These are phyloP conservation scores for Petroica traversi DNA, from an alignment of 2,113 vertebrate genomes.

Conservation along the genomic window DNA sequence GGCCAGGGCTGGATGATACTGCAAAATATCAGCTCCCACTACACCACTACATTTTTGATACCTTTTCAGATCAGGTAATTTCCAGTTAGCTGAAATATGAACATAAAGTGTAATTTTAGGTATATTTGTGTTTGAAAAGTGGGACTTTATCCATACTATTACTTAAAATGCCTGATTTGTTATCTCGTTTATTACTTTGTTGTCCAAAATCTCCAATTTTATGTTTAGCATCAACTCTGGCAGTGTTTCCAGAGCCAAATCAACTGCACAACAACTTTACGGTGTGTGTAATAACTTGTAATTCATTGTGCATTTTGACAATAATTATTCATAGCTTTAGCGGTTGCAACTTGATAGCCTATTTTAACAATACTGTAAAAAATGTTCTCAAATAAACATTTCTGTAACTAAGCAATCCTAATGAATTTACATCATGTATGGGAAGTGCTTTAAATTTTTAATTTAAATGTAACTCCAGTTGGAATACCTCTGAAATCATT, in stretches of 20 bases:
- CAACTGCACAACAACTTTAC: not conserved
- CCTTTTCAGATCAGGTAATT: not conserved
- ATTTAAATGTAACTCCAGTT: not conserved
- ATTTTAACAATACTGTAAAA: not conserved
- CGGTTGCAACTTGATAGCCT: constrained; percentile 3
- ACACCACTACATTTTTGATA: not conserved
- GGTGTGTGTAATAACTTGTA: not conserved
- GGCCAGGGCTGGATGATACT: not conserved
- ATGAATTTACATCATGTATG: not conserved
- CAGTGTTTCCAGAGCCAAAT: not conserved
- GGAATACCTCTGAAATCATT: constrained; percentile 11
- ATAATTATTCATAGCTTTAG: not conserved
- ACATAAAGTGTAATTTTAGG: not conserved
- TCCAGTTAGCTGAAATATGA: not conserved
- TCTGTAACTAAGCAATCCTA: not conserved
- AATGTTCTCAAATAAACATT: constrained; percentile 8
- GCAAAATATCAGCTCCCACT: not conserved
- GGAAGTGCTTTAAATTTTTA: constrained; percentile 4
- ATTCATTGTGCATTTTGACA: not conserved
- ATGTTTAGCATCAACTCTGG: not conserved
- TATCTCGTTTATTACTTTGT: not conserved
- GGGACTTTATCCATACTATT: not conserved
- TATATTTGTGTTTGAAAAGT: not conserved
- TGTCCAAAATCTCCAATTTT: not conserved
- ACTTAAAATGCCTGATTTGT: not conserved